Conservation (phyloP, 2,888 invertebrate species). For the Buathra laborator region DNA sequence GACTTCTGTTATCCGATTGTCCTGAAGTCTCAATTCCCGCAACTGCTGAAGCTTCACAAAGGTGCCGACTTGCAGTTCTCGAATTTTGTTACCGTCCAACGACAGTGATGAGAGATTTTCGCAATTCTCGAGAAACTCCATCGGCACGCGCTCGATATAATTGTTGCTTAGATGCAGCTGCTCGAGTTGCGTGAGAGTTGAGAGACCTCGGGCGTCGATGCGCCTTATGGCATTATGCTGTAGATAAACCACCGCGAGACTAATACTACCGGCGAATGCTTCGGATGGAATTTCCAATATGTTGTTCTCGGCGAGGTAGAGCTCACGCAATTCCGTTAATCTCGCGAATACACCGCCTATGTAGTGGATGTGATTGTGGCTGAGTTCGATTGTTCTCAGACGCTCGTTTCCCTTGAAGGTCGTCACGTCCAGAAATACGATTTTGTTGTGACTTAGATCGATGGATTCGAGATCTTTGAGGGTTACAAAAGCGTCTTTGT, state of each 20-base stretch:
- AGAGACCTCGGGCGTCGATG: constrained; percentile 91
- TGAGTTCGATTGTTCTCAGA: constrained; percentile 93
- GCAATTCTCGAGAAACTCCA: constrained; percentile 91
- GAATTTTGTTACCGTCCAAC: constrained; percentile 94
- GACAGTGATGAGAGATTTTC: constrained; percentile 93
- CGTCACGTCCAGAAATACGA: constrained; percentile 90
- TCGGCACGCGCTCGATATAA: constrained; percentile 92
- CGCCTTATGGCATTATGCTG: constrained; percentile 94
- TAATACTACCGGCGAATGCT: constrained; percentile 91
- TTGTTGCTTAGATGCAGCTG: constrained; percentile 95
- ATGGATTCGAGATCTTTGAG: constrained; percentile 92
- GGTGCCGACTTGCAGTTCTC: constrained; percentile 91
- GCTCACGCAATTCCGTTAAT: constrained; percentile 91
- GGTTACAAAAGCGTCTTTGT: constrained; percentile 91
- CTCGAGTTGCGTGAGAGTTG: constrained; percentile 90
- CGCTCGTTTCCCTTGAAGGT: constrained; percentile 92
- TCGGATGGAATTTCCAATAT: constrained; percentile 93
- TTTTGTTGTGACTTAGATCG: constrained; percentile 95
- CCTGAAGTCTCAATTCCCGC: constrained; percentile 93
- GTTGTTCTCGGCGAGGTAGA: constrained; percentile 95
- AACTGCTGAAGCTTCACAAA: constrained; percentile 92
- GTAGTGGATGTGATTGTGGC: constrained; percentile 95
- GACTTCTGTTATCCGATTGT: constrained; percentile 92
- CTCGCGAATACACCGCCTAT: constrained; percentile 94
- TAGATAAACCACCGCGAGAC: constrained; percentile 92